Evolutionary conservation across 2,888 invertebrate species (phyloP).

Genomic region (Nasonovia ribisnigri): DNA sequence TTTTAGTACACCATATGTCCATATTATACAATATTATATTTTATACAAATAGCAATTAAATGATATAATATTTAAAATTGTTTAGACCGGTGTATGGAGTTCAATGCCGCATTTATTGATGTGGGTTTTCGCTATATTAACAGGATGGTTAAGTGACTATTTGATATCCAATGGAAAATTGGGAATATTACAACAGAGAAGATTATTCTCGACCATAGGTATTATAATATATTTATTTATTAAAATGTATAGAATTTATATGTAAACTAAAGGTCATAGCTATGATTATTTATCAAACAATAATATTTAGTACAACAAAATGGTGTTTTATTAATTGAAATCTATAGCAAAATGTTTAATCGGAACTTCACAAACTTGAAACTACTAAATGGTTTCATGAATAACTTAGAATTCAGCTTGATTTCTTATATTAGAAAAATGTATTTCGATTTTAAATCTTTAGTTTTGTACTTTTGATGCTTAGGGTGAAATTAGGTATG

Average conservation of each 20-base stretch:
- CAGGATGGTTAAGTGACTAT: constrained; percentile 80
- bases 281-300: not conserved
- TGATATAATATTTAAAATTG: not conserved
- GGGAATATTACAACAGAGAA: constrained; percentile 71
- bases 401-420: not conserved
- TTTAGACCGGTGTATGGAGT: constrained; percentile 75
- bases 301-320: not conserved
- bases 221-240: constrained; percentile 63
- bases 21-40: not conserved
- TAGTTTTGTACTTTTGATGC: not conserved
- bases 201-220: constrained; percentile 72
- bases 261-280: not conserved
- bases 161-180: constrained; percentile 71
- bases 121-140: constrained; percentile 77
- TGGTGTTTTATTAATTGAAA: not conserved
- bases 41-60: not conserved
- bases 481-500: not conserved
- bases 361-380: not conserved
- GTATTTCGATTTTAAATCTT: not conserved
- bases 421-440: not conserved
- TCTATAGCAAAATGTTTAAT: not conserved
- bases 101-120: constrained; percentile 79
- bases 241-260: not conserved
- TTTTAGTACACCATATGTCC: too few relatives aligned
- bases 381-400: not conserved